Percentiles rank a stretch among this genome's conserved stretches.
Evolutionary conservation across 2,888 invertebrate genomes (phyloP).

Genomic region (Trimorus sp.): DNA sequence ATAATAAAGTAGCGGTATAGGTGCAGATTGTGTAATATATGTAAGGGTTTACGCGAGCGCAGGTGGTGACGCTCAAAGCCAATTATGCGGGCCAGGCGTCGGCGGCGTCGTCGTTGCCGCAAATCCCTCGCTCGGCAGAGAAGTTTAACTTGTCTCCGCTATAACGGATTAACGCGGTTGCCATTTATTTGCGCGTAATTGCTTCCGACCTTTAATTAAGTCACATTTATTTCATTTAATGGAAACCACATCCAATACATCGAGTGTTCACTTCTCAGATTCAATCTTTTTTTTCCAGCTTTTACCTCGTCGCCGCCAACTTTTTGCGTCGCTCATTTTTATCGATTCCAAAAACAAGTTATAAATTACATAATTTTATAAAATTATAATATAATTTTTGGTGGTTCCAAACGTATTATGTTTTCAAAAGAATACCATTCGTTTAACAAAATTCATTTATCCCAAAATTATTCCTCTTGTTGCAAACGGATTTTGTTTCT

Average conservation of each 20-base stretch:
- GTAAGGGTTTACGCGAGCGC: constrained; percentile 76
- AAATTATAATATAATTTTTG: no score
- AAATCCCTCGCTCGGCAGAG: constrained; percentile 74
- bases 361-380: no score
- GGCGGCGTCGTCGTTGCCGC: constrained; percentile 75
- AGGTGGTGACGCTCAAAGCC: constrained; percentile 81
- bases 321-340: no score
- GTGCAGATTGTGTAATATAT: constrained; percentile 62
- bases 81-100: constrained; percentile 80
- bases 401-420: no score
- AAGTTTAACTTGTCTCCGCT: constrained; percentile 80
- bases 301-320: neutral
- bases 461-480: no score
- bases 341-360: no score
- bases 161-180: constrained; percentile 80
- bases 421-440: no score
- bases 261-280: constrained; percentile 59
- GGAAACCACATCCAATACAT: constrained; percentile 72
- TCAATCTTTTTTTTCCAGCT: constrained; percentile 30
- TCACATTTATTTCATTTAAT: constrained; percentile 80
- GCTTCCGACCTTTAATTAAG: constrained; percentile 80
- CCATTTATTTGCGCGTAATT: constrained; percentile 80
- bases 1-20: constrained; percentile 50
- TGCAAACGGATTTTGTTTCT: no score
- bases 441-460: no score